These are phyloP conservation scores for Gasterosteus aculeatus DNA, from an alignment of 2,113 vertebrate species.

Conservation along the genomic window DNA sequence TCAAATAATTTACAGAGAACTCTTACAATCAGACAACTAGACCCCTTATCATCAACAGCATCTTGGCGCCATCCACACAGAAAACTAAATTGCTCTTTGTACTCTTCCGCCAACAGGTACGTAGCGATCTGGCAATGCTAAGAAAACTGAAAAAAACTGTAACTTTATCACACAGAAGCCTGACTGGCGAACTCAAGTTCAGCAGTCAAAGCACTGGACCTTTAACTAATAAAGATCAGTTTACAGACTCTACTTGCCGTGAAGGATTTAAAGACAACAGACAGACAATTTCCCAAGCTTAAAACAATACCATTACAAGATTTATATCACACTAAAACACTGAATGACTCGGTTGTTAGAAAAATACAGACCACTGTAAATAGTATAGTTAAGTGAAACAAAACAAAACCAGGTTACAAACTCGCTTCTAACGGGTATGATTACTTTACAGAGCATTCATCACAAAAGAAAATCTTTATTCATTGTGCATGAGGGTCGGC, in stretches of 20 bases:
- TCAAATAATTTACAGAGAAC: slow-evolving; percentile 38
- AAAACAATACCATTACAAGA: background rate
- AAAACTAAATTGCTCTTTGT: slow-evolving; percentile 53
- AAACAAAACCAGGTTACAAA: background rate
- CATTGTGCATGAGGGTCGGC: slow-evolving; percentile 12
- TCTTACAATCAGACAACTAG: slow-evolving; percentile 35
- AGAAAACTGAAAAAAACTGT: background rate
- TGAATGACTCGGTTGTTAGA: background rate
- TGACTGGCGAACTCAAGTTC: background rate
- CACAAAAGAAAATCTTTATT: slow-evolving; percentile 31
- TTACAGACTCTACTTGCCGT: background rate
- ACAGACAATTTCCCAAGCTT: background rate
- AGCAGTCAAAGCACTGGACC: background rate
- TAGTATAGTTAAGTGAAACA: background rate
- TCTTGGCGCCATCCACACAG: slow-evolving; percentile 22
- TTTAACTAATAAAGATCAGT: background rate
- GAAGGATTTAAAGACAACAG: background rate
- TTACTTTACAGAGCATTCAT: slow-evolving; percentile 32
- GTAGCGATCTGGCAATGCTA: background rate
- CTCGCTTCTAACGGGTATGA: slow-evolving; percentile 36
- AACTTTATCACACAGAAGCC: background rate
- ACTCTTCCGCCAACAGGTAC: slow-evolving; percentile 33
- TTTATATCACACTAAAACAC: background rate
- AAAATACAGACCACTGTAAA: background rate
- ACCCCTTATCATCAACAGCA: slow-evolving; percentile 48